These are phyloP conservation scores for Xenopus tropicalis DNA, from an alignment of 2,113 vertebrate species.

Conservation along the genomic window UCB_Xtro_10.0 CM004450.2:44832001-44832500, in stretches of 20 bases:
- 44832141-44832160: fast-evolving
- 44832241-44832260: constrained; percentile 99
- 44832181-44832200: constrained; percentile 44
- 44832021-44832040: neutral
- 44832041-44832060: neutral
- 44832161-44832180: constrained; percentile 1
- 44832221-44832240: constrained; percentile 98
- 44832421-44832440: constrained; percentile 21
- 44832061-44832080: neutral
- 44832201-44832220: constrained; percentile 94
- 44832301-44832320: constrained; percentile 63
- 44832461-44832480: neutral
- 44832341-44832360: constrained; percentile 27
- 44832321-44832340: constrained; percentile 58
- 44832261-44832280: constrained; percentile 99
- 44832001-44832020: no score
- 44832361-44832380: constrained; percentile 10
- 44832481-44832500: neutral
- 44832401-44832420: constrained; percentile 31
- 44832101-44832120: neutral
- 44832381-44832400: constrained; percentile 39
- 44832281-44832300: constrained; percentile 98
- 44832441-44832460: constrained; percentile 12
- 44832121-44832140: constrained; percentile 2
- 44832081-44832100: constrained; percentile 45